Evolutionary conservation across 2,113 vertebrate species (phyloP), one percentile per base, ranked within the genome.

Genomic region (Indicator indicator): DNA sequence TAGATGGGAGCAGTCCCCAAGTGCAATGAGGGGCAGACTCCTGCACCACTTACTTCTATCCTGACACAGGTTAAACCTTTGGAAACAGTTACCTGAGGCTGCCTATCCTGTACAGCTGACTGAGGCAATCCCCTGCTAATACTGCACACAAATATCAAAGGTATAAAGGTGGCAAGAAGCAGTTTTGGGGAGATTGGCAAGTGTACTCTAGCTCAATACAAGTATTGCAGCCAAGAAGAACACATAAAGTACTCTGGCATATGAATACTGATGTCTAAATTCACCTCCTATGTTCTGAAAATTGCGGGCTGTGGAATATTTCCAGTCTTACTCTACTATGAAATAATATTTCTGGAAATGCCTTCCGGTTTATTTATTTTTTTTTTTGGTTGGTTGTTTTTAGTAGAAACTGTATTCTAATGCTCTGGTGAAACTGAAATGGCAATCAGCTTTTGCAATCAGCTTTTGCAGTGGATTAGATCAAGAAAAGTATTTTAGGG

Each of bases 191-290:
- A 9, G 23, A 1, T 4, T 87, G 33, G 9, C 24, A 72, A 64
- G 4, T 21, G 33, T 9, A 33, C 4, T 12, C 14, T 33, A 9
- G 8, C 32, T 79, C 23, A 48, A 5, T 56, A 14, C 4, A 80
- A 44, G 5, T 42, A 16, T 23, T 36, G 12, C 0, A 0, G 9
- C 26, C 38, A 75, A 55, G 16, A 76, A 23, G 9, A 88, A 52
- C 33, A 13, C 28, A 42, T 36, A 59, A 71, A 84, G 6, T 26
- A 54, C 52, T 62, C 67, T 14, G 32, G 20, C 36, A 21, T 28
- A 23, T 16, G 9, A 26, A 54, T 58, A 48, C 9, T 18, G 12
- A 18, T 69, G 30, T 2, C 27, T 62, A 62, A 72, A 73, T 72
- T 60, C 9, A 40, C 16, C 3, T 4, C 5, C 3, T 67, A 1